phyloP scores from a whole-genome alignment of 2,113 vertebrate genomes.

The Cavia porcellus region DNA sequence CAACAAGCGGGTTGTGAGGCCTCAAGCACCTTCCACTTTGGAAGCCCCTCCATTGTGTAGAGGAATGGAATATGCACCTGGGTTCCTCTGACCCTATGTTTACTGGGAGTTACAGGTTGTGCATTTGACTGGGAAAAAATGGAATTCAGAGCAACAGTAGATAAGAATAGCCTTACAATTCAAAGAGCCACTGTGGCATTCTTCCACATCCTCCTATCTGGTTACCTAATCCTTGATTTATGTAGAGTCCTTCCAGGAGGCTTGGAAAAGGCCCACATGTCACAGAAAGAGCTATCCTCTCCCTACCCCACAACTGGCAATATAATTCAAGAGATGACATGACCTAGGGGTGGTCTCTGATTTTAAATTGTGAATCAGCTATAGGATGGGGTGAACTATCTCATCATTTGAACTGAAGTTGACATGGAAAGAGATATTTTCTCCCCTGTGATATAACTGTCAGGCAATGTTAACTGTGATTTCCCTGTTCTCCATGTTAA shows the following conservation, averaged over 20 bases:
- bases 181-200: background rate
- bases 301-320: background rate
- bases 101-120: too few relatives aligned
- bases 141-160: background rate
- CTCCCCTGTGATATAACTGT: rapidly evolving
- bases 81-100: too few relatives aligned
- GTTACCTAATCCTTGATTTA: background rate
- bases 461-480: background rate
- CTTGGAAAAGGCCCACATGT: background rate
- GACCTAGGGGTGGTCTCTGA: background rate
- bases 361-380: background rate
- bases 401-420: background rate
- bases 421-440: background rate
- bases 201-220: background rate
- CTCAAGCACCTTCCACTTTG: too few relatives aligned
- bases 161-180: background rate
- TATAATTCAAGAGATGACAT: background rate
- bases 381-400: background rate
- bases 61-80: too few relatives aligned
- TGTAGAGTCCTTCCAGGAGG: background rate
- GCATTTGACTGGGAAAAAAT: background rate
- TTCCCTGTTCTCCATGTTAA: background rate
- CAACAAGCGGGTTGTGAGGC: too few relatives aligned
- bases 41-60: too few relatives aligned
- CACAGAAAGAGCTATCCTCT: background rate